phyloP scores from a whole-genome alignment of 2,888 invertebrate species.

The Ennomos quercinarius region DNA sequence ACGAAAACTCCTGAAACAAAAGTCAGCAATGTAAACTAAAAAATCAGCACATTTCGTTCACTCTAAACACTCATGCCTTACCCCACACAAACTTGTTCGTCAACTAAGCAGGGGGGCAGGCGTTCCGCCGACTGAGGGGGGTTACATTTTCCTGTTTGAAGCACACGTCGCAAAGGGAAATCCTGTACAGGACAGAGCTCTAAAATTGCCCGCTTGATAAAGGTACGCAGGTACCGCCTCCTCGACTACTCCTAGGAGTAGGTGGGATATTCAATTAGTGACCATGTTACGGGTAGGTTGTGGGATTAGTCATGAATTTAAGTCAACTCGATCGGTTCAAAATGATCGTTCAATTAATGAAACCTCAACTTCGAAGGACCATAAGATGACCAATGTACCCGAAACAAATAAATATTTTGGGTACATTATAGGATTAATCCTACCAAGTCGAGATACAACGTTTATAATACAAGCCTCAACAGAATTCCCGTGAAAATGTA shows the following conservation, averaged over 20 bases:
- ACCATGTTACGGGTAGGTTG: conserved; percentile 18
- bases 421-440: no score
- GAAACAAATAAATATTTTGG: no score
- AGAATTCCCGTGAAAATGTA: no score
- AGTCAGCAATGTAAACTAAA: not conserved
- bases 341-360: no score
- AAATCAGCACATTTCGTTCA: not conserved
- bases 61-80: conserved; percentile 42
- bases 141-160: conserved; percentile 82
- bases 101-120: conserved; percentile 75
- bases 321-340: no score
- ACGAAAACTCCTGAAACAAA: no score
- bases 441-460: no score
- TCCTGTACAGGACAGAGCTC: conserved; percentile 83
- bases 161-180: conserved; percentile 83
- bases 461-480: no score
- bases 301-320: not conserved
- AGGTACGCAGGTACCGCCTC: conserved; percentile 57
- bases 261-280: conserved; percentile 37
- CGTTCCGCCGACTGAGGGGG: conserved; percentile 60
- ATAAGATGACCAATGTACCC: no score
- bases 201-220: conserved; percentile 79
- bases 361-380: no score
- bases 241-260: conserved; percentile 33
- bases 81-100: conserved; percentile 59